Evolutionary conservation across 2,113 vertebrate genomes (phyloP).

Genomic region (Mesembrinibis cayennensis): DNA sequence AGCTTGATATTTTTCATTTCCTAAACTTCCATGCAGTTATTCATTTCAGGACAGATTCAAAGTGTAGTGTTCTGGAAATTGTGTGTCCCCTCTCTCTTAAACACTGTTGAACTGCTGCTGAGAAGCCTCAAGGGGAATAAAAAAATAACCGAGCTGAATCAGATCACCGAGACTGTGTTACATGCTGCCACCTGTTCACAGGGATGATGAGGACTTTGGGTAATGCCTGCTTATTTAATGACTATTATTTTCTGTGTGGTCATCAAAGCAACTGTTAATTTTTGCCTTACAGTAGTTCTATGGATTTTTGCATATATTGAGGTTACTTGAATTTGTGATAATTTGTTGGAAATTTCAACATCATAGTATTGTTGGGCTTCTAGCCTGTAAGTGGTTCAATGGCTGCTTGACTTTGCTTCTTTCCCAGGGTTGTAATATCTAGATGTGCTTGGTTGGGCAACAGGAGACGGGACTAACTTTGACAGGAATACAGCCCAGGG

Average conservation of each 20-base stretch:
- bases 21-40: slow-evolving; percentile 43
- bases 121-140: background rate
- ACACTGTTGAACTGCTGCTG: background rate
- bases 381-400: background rate
- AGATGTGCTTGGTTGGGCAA: background rate
- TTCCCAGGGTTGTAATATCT: background rate
- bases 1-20: slow-evolving; percentile 60
- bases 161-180: background rate
- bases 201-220: background rate
- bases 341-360: background rate
- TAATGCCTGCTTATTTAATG: background rate
- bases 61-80: slow-evolving; percentile 50
- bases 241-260: background rate
- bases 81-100: slow-evolving; percentile 12
- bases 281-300: rapidly evolving
- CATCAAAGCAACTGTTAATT: background rate
- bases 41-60: slow-evolving; percentile 57
- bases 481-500: background rate
- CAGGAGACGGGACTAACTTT: background rate
- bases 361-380: background rate
- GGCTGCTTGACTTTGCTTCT: background rate
- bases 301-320: background rate
- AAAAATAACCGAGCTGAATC: background rate
- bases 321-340: background rate
- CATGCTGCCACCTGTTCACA: background rate